Evolutionary conservation across 2,113 vertebrate genomes (phyloP), one percentile per base, ranked within the genome.

Genomic region (Tursiops truncatus): DNA sequence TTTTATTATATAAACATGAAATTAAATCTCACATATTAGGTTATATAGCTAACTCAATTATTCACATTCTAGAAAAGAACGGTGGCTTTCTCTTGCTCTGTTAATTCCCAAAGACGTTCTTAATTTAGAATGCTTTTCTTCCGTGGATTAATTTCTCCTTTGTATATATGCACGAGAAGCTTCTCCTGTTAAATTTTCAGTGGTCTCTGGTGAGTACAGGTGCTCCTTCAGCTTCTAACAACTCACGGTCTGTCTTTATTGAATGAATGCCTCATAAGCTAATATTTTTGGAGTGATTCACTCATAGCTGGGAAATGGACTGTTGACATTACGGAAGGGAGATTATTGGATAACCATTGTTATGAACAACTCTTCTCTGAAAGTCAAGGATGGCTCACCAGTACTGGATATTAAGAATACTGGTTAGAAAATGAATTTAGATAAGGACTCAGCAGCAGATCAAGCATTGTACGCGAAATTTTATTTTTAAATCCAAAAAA

Each of bases 71-170:
- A 88, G 53, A 82, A 93, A 90, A 81, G 53, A 96, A 96, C 0
- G 11, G 87, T 81, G 58, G 2, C 36, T 95, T 97, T 97, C 58
- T 96, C 26, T 96, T 94, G 76, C 25, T 95, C 63, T 21, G 26
- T 95, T 93, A 96, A 91, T 96, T 97, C 47, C 65, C 44, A 79
- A 79, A 92, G 53, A 62, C 3, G 1, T 95, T 96, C 87, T 81
- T 88, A 93, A 89, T 95, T 97, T 80, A 96, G 87, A 96, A 56
- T 65, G 70, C 20, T 92, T 97, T 96, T 83, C 28, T 95, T 96
- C 58, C 63, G 62, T 41, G 53, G n/a, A 92, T 81, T 93, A 84
- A 92, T 94, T 83, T n/a, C n/a, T 97, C 91, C 58, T 95, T 90
- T 94, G 81, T 83, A 83, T 92, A 76, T 80, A 47, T 82, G 28